These are phyloP conservation scores for Sternotherus odoratus DNA, from an alignment of 2,797 vertebrate species.

Conservation along the genomic window DNA sequence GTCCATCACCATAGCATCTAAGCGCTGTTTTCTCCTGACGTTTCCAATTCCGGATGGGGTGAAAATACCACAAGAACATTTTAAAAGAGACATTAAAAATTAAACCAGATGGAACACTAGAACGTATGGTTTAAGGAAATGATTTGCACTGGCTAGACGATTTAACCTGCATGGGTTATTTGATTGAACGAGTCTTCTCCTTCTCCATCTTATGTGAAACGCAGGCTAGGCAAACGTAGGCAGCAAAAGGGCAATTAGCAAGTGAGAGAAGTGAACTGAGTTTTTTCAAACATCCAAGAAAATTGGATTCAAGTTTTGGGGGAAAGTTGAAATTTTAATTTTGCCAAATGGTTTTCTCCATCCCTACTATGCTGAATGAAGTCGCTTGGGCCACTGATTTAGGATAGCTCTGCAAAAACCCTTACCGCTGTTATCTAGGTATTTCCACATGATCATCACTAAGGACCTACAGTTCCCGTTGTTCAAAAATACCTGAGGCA, in stretches of 20 bases:
- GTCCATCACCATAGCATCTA: background rate
- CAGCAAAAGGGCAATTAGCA: background rate
- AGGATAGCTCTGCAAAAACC: background rate
- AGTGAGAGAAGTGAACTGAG: background rate
- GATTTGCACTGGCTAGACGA: background rate
- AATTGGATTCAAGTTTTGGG: background rate
- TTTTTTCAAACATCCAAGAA: background rate
- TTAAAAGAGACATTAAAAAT: background rate
- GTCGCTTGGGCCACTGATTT: background rate
- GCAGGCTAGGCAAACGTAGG: background rate
- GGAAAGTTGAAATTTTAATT: background rate
- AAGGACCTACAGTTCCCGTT: conserved; percentile 6
- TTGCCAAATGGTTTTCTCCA: background rate
- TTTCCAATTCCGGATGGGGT: background rate
- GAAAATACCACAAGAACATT: background rate
- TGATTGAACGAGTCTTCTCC: background rate
- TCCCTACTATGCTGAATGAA: background rate
- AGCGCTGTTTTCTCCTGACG: background rate
- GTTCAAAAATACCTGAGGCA: background rate
- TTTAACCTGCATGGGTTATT: background rate
- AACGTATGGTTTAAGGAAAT: background rate
- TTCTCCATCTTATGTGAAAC: background rate
- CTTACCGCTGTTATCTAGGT: background rate
- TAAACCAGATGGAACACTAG: background rate
- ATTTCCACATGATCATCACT: conserved; percentile 19